A percentile compares a stretch with the other conserved stretches of the same genome.
phyloP scores from a whole-genome alignment of 2,113 vertebrate genomes.

The Pseudorectes ferrugineus region DNA sequence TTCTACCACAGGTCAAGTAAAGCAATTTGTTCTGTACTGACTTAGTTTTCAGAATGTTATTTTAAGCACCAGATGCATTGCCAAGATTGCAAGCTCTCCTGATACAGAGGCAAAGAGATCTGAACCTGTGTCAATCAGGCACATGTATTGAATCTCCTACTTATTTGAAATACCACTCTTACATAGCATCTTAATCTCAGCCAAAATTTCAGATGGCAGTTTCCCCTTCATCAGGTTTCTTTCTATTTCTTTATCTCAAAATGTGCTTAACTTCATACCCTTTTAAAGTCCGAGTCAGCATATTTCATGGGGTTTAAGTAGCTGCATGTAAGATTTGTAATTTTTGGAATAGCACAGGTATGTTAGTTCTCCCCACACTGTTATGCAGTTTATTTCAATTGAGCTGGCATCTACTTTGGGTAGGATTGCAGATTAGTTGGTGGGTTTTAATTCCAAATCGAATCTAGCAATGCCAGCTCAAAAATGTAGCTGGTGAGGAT shows the following conservation, averaged over 20 bases:
- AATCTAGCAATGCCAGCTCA: neutral
- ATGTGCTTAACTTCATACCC: neutral
- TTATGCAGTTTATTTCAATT: neutral
- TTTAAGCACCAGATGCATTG: neutral
- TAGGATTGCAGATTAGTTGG: neutral
- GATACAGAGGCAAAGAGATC: neutral
- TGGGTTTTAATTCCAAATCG: neutral
- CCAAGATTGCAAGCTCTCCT: neutral
- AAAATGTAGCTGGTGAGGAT: neutral
- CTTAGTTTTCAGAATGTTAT: neutral
- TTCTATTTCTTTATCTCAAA: neutral
- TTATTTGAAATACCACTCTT: neutral
- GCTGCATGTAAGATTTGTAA: neutral
- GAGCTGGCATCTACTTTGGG: neutral
- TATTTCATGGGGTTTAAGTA: neutral
- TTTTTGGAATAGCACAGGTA: neutral
- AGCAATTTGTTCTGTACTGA: neutral
- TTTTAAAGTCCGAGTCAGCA: neutral
- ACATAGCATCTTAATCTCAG: fast-evolving
- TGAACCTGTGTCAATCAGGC: neutral
- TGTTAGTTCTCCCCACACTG: neutral
- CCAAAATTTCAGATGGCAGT: neutral
- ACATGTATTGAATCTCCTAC: neutral
- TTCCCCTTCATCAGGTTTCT: neutral
- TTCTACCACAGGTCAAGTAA: neutral